Base-by-base conservation (phyloP, 2,797 vertebrate genomes). In the Microctenopoma lineatum region DNA sequence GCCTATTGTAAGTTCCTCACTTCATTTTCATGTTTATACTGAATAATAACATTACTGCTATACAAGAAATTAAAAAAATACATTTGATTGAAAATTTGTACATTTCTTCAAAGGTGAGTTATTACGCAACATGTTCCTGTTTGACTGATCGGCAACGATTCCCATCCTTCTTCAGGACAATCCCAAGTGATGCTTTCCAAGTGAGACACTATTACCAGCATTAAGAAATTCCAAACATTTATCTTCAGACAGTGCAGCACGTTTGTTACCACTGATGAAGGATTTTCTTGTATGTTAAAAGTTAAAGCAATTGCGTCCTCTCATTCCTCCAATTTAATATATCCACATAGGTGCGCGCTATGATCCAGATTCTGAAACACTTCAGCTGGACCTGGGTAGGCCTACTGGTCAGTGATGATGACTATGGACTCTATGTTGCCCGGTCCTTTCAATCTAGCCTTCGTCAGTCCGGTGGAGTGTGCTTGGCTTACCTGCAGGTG, bases 301-400 rank as follows among this genome's bases (percentile, higher is more conserved):
- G 36, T 41, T 41, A 41, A 41, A 41, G 15, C 12, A 45, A 2
- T 45, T 45, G 1, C 27, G 14, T 39, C 1, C 50, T 13, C 13
- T 64, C 25, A 67, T 64, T 39, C 6, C 6, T 56, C 3, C 5
- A 11, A n/a, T 42, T 16, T 8, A 3, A 6, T 58, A 1, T 58
- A 7, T 56, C 29, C 12, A 54, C 11, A 18, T 4, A 86, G 84
- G 84, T 88, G 5, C 82, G 8, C 34, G 86, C 86, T 0, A 87
- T 93, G 70, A 78, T 92, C 26, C 87, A 89, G 80, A 92, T 93
- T 26, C 52, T 93, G 0, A 87, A 82, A 53, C 82, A 39, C 50
- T 93, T 92, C 27, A 51, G 78, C 10, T 93, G 92, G 92, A 92
- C 89, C 0, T 93, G 92, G 92, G 85, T 81, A 4, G 92, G 91